Evolutionary conservation across 2,113 vertebrate genomes (phyloP).

Genomic region (Daboia siamensis): DNA sequence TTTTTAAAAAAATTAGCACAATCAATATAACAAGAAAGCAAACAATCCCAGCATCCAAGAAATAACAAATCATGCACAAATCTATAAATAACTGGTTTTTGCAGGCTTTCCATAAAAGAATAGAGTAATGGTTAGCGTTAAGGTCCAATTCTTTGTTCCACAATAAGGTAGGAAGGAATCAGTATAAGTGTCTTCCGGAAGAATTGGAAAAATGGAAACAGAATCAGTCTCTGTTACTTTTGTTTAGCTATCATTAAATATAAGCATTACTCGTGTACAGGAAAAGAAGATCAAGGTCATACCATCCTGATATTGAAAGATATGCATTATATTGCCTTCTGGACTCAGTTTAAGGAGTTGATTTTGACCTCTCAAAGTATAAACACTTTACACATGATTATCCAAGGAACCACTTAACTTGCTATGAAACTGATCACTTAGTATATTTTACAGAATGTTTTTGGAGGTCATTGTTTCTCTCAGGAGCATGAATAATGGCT

Average conservation of each 20-base stretch:
- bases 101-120: background rate
- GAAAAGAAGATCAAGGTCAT: background rate
- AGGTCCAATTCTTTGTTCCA: background rate
- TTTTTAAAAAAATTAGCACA: background rate
- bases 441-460: background rate
- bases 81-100: background rate
- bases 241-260: background rate
- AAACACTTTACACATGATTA: background rate
- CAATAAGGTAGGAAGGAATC: background rate
- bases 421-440: background rate
- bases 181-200: background rate
- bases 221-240: background rate
- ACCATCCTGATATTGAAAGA: background rate
- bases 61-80: background rate
- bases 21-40: conserved; percentile 9
- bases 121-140: background rate
- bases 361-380: background rate
- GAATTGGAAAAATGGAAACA: background rate
- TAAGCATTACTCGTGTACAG: background rate
- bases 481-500: background rate
- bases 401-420: background rate
- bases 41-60: background rate
- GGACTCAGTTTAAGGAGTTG: background rate
- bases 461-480: background rate
- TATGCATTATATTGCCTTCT: background rate